A percentile compares a stretch with the other conserved stretches of the same genome.
phyloP scores from a whole-genome alignment of 2,113 vertebrate species.

The Podarcis raffonei region DNA sequence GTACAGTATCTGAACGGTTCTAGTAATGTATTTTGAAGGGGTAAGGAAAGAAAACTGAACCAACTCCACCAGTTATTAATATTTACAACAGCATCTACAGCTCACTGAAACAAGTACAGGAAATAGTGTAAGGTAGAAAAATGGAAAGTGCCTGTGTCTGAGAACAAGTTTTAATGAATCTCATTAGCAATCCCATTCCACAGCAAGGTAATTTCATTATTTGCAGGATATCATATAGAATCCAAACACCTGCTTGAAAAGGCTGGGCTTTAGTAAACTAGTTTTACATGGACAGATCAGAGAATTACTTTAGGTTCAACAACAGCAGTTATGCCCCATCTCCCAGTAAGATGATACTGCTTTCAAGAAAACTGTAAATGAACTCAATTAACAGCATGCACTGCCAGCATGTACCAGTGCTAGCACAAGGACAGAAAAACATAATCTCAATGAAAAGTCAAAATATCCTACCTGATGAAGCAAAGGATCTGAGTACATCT shows the following conservation, averaged over 20 bases:
- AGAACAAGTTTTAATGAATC: not conserved
- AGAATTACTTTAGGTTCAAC: not conserved
- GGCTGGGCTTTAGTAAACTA: not conserved
- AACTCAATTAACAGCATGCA: accelerated
- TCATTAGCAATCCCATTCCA: not conserved
- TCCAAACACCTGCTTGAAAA: too few species aligned
- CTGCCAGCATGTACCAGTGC: not conserved
- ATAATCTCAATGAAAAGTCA: accelerated
- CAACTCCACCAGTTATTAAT: not conserved
- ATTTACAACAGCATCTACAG: not conserved
- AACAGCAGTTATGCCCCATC: too few species aligned
- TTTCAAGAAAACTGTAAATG: not conserved
- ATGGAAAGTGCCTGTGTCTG: not conserved
- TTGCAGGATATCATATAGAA: not conserved
- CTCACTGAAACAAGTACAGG: not conserved
- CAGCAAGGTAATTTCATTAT: not conserved
- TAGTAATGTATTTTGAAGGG: not conserved
- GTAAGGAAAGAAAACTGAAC: not conserved
- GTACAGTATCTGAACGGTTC: not conserved
- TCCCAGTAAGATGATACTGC: not conserved
- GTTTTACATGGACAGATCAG: not conserved
- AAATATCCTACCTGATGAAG: slow-evolving; percentile 85
- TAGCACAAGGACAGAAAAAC: too few species aligned
- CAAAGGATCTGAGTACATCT: slow-evolving; percentile 88
- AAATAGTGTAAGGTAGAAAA: not conserved